Base-by-base conservation (phyloP, 2,888 invertebrate genomes). In the Ceraclea dissimilis region DNA sequence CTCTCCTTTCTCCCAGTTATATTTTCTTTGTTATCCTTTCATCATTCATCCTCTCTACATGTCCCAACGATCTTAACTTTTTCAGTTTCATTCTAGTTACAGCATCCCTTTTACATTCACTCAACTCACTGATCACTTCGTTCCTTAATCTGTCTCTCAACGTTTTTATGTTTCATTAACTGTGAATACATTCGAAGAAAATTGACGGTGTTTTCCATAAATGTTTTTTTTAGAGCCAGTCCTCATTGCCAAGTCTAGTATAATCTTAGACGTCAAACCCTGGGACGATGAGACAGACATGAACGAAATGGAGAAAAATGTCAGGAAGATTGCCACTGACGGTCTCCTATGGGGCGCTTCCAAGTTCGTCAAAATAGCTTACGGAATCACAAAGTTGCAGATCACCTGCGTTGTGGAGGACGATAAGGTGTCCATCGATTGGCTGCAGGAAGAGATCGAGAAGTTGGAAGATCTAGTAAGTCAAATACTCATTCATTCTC, bases 321-420 rank as follows among this genome's bases (percentile, higher is more conserved):
- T 96, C 1, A 81, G 95, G 63, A 78, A 81, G 63, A 86, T 98
- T 63, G 69, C 69, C 59, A 81, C 80, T 62, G 95, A 96, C 67
- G 97, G 97, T 20, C 82, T 97, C 31, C 70, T 95, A 2, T 98
- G 97, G 97, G 97, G 97, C 64, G 89, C 91, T 54, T 87, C 90
- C 2, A 93, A 93, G 80, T 75, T 94, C 53, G 90, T 93, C 8
- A 93, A 94, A 22, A 79, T 96, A 39, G 95, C 92, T 4, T 96
- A 87, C 74, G 94, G 95, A 54, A 94, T 96, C 65, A 82, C 88
- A 65, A 96, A 97, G 71, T 78, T 97, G 55, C 91, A 92, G 72
- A 94, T 97, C 65, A 86, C 86, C 31, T 90, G 89, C 71, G 94
- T 95, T 47, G 90, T 97, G 34, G 95, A 94, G 77, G 96, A 96